A percentile compares a stretch with the other conserved stretches of the same genome.
phyloP scores from a whole-genome alignment of 2,888 invertebrate genomes.

The Lutraria lutraria region DNA sequence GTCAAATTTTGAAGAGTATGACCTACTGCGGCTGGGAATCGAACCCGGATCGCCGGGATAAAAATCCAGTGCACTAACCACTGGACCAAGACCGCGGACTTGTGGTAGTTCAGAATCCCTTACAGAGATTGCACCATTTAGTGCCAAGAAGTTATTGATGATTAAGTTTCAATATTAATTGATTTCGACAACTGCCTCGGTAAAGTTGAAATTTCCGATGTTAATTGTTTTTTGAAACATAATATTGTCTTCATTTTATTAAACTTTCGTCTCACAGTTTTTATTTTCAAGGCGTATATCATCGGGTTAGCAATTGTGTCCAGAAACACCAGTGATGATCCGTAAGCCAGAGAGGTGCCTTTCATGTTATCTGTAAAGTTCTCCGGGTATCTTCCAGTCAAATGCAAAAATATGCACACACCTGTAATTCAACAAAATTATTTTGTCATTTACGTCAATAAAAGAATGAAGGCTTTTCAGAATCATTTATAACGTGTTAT shows the following conservation, averaged over 20 bases:
- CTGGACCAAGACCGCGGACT: too few species aligned
- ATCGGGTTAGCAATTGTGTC: constrained; percentile 46
- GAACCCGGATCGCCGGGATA: too few species aligned
- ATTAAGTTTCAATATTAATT: too few species aligned
- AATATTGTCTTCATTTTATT: not conserved
- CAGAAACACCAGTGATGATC: constrained; percentile 36
- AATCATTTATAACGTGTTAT: not conserved
- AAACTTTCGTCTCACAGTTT: constrained; percentile 19
- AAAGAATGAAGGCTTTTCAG: not conserved
- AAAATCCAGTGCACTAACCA: too few species aligned
- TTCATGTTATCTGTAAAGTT: constrained; percentile 40
- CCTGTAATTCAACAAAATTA: constrained; percentile 29
- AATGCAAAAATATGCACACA: constrained; percentile 38
- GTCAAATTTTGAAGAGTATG: too few species aligned
- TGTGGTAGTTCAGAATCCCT: too few species aligned
- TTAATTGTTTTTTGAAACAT: constrained; percentile 18
- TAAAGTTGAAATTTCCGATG: not conserved
- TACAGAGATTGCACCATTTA: too few species aligned
- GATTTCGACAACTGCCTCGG: not conserved
- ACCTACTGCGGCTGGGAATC: too few species aligned
- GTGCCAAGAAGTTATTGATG: too few species aligned
- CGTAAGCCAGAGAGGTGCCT: constrained; percentile 42
- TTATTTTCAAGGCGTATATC: constrained; percentile 48
- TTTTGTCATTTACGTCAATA: not conserved
- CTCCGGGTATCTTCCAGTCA: constrained; percentile 37